Percentiles rank a stretch among this genome's conserved stretches.
phyloP scores from a whole-genome alignment of 2,797 vertebrate species.

The Leptatherina wallacei region DNA sequence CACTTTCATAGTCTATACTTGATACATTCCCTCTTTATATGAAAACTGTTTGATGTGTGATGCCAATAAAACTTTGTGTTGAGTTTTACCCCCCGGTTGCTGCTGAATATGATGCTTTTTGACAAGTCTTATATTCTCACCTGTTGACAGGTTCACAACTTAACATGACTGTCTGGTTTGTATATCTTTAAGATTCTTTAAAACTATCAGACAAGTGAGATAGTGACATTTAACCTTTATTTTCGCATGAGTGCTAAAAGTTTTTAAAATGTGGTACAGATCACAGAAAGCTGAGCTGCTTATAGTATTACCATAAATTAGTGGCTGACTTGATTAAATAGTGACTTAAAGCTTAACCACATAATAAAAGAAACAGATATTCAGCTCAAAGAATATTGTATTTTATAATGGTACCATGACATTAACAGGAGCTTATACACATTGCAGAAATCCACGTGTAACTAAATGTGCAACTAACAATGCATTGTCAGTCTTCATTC shows the following conservation, averaged over 20 bases:
- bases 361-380: not conserved
- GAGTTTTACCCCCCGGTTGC: conserved; percentile 65
- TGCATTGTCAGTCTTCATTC: not conserved
- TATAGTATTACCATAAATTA: not conserved
- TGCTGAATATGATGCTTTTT: not conserved
- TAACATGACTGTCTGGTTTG: conserved; percentile 22
- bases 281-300: not conserved
- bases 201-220: not conserved
- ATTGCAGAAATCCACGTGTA: not conserved
- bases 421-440: not conserved
- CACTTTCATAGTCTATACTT: conserved; percentile 99
- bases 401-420: not conserved
- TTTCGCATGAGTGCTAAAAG: not conserved
- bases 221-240: not conserved
- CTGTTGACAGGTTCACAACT: conserved; percentile 2
- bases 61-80: conserved; percentile 91
- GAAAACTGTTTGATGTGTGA: conserved; percentile 93
- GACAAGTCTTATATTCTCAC: too few relatives aligned
- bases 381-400: not conserved
- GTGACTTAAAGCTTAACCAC: not conserved
- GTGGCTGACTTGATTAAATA: not conserved
- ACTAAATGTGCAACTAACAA: not conserved
- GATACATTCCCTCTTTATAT: conserved; percentile 99
- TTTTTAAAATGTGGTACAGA: not conserved
- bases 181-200: not conserved